phyloP scores from a whole-genome alignment of 2,888 invertebrate genomes.

The Diaphora mendica region DNA sequence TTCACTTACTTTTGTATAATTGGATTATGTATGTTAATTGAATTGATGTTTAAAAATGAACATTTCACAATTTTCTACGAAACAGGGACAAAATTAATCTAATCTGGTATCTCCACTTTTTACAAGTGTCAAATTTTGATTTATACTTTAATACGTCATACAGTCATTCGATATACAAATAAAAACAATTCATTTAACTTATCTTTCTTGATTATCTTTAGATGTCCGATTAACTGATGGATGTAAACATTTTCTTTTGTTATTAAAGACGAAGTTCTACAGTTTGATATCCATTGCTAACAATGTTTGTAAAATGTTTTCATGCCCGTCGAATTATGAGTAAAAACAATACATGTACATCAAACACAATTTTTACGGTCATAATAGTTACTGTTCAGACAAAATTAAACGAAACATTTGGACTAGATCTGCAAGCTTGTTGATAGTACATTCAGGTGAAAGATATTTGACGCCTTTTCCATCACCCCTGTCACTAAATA shows the following conservation, averaged over 20 bases:
- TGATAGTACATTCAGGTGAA: not conserved
- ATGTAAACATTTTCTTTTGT: not conserved
- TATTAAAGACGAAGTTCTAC: not conserved
- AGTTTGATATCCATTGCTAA: not conserved
- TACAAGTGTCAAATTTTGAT: not conserved
- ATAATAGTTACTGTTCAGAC: not conserved
- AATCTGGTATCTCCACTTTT: not conserved
- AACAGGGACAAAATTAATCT: not conserved
- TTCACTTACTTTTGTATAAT: no score
- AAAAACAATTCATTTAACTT: not conserved
- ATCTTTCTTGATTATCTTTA: not conserved
- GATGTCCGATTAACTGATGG: constrained; percentile 1
- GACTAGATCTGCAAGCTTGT: not conserved
- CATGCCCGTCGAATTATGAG: not conserved
- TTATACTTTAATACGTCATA: not conserved
- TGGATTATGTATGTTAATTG: not conserved
- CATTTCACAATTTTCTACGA: not conserved
- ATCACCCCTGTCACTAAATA: not conserved
- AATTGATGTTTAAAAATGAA: not conserved
- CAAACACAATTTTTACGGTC: not conserved
- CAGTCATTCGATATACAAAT: not conserved
- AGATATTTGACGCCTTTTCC: not conserved
- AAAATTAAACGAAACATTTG: not conserved
- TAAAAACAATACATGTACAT: not conserved
- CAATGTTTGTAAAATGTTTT: not conserved